These are phyloP conservation scores for Capromys pilorides DNA, from an alignment of 2,797 vertebrate genomes.

Conservation along the genomic window DNA sequence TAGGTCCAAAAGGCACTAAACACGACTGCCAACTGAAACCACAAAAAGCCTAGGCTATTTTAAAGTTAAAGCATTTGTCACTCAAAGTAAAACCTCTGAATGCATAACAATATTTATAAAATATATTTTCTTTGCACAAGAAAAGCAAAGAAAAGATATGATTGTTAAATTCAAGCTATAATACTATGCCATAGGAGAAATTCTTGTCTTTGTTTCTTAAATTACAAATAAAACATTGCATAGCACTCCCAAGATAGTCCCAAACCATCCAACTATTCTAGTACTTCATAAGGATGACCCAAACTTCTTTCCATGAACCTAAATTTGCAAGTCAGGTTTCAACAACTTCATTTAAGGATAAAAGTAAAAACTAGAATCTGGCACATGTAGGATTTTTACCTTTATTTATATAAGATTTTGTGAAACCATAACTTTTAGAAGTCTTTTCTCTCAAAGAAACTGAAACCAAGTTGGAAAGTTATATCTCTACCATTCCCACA, in stretches of 20 bases:
- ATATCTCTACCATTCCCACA: not conserved
- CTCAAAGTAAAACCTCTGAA: not conserved
- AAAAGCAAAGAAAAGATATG: no score
- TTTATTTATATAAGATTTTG: not conserved
- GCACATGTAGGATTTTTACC: not conserved
- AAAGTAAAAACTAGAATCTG: slow-evolving; percentile 40
- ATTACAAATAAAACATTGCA: not conserved
- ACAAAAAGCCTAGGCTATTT: slow-evolving; percentile 27
- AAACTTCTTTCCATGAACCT: slow-evolving; percentile 27
- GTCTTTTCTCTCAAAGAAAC: not conserved
- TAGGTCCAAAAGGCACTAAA: slow-evolving; percentile 66
- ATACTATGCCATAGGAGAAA: not conserved
- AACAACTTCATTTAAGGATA: slow-evolving; percentile 17
- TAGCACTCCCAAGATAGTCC: not conserved
- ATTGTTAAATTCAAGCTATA: slow-evolving; percentile 2
- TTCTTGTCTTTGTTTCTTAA: slow-evolving; percentile 44
- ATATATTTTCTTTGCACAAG: slow-evolving; percentile 14
- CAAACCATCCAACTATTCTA: slow-evolving; percentile 41
- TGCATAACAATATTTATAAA: not conserved
- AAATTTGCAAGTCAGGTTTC: slow-evolving; percentile 51
- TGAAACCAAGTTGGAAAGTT: not conserved
- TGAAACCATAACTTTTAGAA: not conserved
- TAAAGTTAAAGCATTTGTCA: slow-evolving; percentile 32
- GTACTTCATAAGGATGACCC: slow-evolving; percentile 23
- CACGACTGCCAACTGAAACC: slow-evolving; percentile 32